These are phyloP conservation scores for Actinopyga echinites DNA, from an alignment of 53 echinoderm and acorn worm species.

Conservation along the genomic window DNA sequence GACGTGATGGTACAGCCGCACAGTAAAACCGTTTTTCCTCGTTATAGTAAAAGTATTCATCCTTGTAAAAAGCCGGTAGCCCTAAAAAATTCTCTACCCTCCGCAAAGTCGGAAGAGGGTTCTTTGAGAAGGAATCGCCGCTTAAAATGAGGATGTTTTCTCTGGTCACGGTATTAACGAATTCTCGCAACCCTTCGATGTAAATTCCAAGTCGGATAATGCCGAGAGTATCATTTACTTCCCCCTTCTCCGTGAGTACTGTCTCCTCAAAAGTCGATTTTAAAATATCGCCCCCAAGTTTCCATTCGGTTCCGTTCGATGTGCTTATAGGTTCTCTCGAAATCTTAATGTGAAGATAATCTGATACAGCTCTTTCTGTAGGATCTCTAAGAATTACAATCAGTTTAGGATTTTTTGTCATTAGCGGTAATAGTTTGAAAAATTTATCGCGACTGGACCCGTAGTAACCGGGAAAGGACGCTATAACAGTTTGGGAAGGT, in stretches of 20 bases:
- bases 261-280: constrained; percentile 37
- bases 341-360: constrained; percentile 6
- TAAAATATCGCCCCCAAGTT: neutral
- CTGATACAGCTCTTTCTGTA: constrained; percentile 26
- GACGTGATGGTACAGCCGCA: too few relatives aligned
- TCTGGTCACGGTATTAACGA: too few relatives aligned
- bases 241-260: neutral
- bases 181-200: too few relatives aligned
- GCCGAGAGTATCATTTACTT: too few relatives aligned
- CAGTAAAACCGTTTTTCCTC: too few relatives aligned
- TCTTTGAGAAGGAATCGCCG: constrained; percentile 4
- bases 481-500: too few relatives aligned
- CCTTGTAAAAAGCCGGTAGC: neutral
- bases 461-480: constrained; percentile 1
- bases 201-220: too few relatives aligned
- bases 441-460: neutral
- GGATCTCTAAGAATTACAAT: constrained; percentile 45
- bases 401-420: constrained; percentile 2
- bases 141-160: neutral
- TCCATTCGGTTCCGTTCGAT: neutral
- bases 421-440: neutral
- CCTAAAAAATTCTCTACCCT: neutral
- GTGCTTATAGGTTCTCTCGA: too few relatives aligned
- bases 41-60: too few relatives aligned
- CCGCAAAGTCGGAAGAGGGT: constrained; percentile 7